Percentiles rank a stretch among this genome's conserved stretches.
Conservation (phyloP, 2,797 vertebrate genomes). For the Vultur gryphus region DNA sequence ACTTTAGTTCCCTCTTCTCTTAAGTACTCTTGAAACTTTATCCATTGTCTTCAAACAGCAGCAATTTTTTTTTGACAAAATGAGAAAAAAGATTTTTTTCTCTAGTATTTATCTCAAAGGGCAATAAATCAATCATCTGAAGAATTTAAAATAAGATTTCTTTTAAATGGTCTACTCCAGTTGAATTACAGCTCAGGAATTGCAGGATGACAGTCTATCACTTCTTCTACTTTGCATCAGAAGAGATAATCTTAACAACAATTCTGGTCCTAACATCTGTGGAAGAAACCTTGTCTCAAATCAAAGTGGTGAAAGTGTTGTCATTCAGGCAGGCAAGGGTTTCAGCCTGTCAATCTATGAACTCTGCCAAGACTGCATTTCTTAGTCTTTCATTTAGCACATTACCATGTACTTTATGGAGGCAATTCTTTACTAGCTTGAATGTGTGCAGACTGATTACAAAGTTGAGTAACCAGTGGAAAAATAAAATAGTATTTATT, state of each 20-base stretch:
- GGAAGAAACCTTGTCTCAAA: background rate
- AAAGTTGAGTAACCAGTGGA: background rate
- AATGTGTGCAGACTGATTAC: background rate
- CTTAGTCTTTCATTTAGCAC: background rate
- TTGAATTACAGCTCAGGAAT: background rate
- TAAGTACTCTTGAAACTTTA: background rate
- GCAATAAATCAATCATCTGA: background rate
- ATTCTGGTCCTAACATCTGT: background rate
- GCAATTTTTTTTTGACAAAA: background rate
- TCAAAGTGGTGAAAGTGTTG: background rate
- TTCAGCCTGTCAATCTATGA: background rate
- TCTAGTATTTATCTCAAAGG: background rate
- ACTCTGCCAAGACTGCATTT: background rate
- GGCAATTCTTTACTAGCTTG: background rate
- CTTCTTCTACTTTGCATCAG: background rate
- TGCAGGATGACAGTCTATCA: background rate
- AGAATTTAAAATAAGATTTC: background rate
- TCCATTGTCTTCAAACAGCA: background rate
- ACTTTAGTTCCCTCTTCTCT: background rate
- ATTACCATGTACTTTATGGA: background rate
- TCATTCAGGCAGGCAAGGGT: background rate
- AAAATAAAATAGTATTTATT: background rate
- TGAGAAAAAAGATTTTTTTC: background rate
- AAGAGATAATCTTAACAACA: background rate
- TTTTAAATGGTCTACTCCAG: background rate